These are phyloP conservation scores for Crotophaga sulcirostris DNA, from an alignment of 2,113 vertebrate genomes.

Conservation along the genomic window DNA sequence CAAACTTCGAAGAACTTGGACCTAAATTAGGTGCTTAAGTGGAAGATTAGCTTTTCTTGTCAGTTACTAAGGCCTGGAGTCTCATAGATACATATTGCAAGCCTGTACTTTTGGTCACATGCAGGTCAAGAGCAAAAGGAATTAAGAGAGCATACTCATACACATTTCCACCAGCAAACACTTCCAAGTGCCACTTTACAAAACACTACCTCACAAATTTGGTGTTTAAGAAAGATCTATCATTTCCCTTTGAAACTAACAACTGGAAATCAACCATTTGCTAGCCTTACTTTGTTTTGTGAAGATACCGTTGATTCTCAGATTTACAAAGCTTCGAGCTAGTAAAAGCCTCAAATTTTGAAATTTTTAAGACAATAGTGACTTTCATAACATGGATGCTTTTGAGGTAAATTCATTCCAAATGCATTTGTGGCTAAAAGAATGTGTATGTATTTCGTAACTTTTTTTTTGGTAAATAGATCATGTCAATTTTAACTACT, in stretches of 20 bases:
- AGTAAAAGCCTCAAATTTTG: background rate
- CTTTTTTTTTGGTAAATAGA: background rate
- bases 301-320: background rate
- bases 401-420: background rate
- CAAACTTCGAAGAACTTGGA: background rate
- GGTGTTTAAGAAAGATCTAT: background rate
- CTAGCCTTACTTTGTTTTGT: background rate
- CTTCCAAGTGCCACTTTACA: background rate
- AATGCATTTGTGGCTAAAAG: background rate
- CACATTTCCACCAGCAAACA: background rate
- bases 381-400: background rate
- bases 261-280: background rate
- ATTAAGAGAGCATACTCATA: background rate
- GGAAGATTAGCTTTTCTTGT: background rate
- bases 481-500: background rate
- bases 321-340: background rate
- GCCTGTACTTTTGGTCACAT: background rate
- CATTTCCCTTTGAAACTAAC: background rate
- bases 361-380: background rate
- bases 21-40: background rate
- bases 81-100: background rate
- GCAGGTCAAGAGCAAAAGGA: background rate
- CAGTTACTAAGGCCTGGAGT: background rate
- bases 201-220: background rate
- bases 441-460: background rate